Conservation (phyloP, 1,140 invertebrate genomes). For the Meloidogyne exigua region DNA sequence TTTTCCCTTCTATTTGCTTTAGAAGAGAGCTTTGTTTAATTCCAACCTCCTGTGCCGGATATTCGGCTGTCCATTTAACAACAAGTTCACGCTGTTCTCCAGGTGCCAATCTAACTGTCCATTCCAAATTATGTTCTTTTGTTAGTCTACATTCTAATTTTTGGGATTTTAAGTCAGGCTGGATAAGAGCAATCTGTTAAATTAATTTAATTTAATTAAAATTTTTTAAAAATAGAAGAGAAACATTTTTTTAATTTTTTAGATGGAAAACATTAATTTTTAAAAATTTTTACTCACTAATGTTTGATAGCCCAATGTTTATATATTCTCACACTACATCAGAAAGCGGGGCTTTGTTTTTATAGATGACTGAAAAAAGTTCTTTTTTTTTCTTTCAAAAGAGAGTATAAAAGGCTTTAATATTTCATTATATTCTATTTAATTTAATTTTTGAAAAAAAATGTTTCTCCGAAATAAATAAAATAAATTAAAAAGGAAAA, state of each 20-base stretch:
- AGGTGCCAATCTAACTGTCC: slow-evolving; percentile 28
- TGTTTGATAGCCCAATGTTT: neutral
- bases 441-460: neutral
- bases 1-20: neutral
- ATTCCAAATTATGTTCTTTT: slow-evolving; percentile 41
- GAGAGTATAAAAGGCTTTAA: neutral
- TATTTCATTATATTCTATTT: too few species aligned
- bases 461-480: too few species aligned
- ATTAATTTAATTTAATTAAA: too few species aligned
- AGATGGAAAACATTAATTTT: slow-evolving; percentile 10
- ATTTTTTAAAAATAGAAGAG: neutral
- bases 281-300: slow-evolving; percentile 9
- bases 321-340: neutral
- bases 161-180: slow-evolving; percentile 27
- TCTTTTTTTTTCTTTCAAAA: neutral
- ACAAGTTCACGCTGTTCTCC: slow-evolving; percentile 35
- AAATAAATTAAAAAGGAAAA: too few species aligned
- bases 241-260: neutral
- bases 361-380: neutral
- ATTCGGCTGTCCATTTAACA: slow-evolving; percentile 34
- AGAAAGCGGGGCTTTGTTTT: neutral
- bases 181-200: slow-evolving; percentile 29
- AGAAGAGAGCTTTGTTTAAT: neutral
- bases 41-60: slow-evolving; percentile 14
- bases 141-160: slow-evolving; percentile 21